These are phyloP conservation scores for Coccyzus lansbergi DNA, from an alignment of 2,797 vertebrate genomes.

Conservation along the genomic window DNA sequence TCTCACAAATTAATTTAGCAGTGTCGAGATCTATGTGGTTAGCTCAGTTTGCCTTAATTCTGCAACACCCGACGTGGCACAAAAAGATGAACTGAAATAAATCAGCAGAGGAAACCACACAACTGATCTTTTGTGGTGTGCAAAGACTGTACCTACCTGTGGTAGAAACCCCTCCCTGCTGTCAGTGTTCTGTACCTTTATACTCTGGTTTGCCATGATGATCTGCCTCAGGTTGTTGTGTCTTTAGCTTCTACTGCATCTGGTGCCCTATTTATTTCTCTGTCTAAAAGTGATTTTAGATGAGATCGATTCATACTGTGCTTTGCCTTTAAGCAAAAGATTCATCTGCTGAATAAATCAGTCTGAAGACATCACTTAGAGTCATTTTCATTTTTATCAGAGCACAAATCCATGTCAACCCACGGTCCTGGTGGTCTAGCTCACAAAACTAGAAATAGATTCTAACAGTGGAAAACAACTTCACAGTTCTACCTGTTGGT, in stretches of 20 bases:
- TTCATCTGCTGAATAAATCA: background rate
- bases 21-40: background rate
- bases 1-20: background rate
- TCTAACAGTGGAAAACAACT: background rate
- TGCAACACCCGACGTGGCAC: background rate
- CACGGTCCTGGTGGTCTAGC: background rate
- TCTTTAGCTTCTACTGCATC: background rate
- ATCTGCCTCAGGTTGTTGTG: background rate
- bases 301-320: background rate
- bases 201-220: background rate
- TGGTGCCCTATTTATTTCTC: background rate
- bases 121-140: background rate
- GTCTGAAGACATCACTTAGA: background rate
- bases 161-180: background rate
- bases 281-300: slow-evolving; percentile 1
- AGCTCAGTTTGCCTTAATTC: background rate
- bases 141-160: background rate
- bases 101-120: background rate
- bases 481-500: background rate
- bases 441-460: background rate
- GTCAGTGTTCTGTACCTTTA: background rate
- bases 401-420: background rate
- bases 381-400: background rate
- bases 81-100: background rate
- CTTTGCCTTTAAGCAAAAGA: slow-evolving; percentile 46